Evolutionary conservation across 2,888 invertebrate species (phyloP), one percentile per base, ranked within the genome.

Genomic region (Xestia c-nigrum): DNA sequence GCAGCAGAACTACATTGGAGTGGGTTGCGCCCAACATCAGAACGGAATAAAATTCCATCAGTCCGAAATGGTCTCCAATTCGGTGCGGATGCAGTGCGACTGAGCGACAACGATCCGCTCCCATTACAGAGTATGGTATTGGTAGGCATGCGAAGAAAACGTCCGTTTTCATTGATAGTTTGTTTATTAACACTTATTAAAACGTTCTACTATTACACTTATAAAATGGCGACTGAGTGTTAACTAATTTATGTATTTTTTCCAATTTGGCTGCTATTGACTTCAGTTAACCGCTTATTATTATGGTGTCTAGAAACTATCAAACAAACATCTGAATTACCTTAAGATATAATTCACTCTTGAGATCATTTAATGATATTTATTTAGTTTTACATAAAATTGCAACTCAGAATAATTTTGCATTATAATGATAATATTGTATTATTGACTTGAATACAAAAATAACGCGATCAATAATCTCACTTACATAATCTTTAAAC

Each of bases 121-220:
- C n/a, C 55, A 55, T n/a, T n/a, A 0, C 55, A n/a, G 9, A 31
- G 50, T 76, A 52, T 24, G 43, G 21, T 24, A 16, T 47, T 24
- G 43, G 21, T 24, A 16, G 31, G 0, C 3, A 65, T 55, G 16
- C 12, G 19, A 80, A 80, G 61, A 80, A 81, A 71, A 83, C 57
- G 31, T 16, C 68, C 0, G 47, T 71, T 71, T 70, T 87, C 84
- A 84, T 90, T 89, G 89, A 90, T 88, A 91, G 91, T 88, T 92
- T 94, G 92, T 96, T 96, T 95, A 95, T 91, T 95, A 96, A 96
- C 96, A 95, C 94, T 94, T 95, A 95, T 91, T 94, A 93, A 92
- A 94, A 94, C 92, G 89, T 93, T 91, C 94, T 94, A 94, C 94
- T 93, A 90, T 94, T 94, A 95, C 93, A 94, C 91, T 93, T 94